A percentile compares a stretch with the other conserved stretches of the same genome.
These are phyloP conservation scores for Leptogaster cylindrica DNA, from an alignment of 2,888 invertebrate species.

Conservation along the genomic window DNA sequence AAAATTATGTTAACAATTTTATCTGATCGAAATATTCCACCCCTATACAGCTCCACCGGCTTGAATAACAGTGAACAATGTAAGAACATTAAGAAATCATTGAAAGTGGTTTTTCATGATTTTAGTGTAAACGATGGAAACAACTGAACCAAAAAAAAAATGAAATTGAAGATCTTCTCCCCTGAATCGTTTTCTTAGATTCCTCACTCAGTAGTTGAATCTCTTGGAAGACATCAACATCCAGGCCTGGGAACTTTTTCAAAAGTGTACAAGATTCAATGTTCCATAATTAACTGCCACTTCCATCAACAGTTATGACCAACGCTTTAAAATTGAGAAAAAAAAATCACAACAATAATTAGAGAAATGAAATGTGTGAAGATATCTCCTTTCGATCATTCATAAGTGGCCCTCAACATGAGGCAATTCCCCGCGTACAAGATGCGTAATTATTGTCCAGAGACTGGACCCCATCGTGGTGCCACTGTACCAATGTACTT, in stretches of 20 bases:
- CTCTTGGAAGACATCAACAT: too few relatives aligned
- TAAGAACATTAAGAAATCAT: too few relatives aligned
- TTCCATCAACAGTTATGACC: neutral
- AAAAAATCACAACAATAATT: neutral
- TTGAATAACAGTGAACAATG: too few relatives aligned
- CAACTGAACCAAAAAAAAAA: too few relatives aligned
- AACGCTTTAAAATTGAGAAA: too few relatives aligned
- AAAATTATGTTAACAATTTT: too few relatives aligned
- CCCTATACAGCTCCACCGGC: too few relatives aligned
- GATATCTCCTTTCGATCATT: neutral
- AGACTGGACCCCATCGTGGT: neutral
- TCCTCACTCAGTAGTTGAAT: too few relatives aligned
- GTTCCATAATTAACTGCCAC: neutral
- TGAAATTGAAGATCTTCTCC: too few relatives aligned
- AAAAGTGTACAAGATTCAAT: neutral
- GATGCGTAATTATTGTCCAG: neutral
- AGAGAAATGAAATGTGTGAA: constrained; percentile 4
- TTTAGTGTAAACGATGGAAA: too few relatives aligned
- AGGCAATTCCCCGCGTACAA: neutral
- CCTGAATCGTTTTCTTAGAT: neutral
- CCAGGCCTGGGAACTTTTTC: neutral
- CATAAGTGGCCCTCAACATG: neutral
- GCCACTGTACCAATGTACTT: neutral
- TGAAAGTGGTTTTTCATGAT: too few relatives aligned
- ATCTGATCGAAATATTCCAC: too few relatives aligned